Conservation (phyloP, 2,113 vertebrate species). For the Eubucco bourcierii region DNA sequence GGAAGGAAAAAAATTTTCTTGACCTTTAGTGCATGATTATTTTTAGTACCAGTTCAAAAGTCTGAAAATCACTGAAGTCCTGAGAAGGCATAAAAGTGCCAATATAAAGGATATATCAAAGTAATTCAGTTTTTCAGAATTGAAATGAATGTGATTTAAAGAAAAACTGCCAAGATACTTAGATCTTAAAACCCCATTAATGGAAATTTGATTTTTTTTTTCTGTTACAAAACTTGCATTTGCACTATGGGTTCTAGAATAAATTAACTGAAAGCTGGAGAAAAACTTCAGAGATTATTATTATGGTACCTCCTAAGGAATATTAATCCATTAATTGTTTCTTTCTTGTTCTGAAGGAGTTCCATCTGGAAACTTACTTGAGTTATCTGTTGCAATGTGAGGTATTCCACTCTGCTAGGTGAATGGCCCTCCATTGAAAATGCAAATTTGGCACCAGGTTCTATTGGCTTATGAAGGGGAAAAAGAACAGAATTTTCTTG, state of each 20-base stretch:
- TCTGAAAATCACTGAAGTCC: slow-evolving; percentile 13
- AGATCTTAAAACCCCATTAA: neutral
- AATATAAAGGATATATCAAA: neutral
- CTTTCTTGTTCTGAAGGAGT: neutral
- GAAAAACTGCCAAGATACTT: neutral
- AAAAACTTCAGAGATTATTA: neutral
- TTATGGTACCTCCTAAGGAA: neutral
- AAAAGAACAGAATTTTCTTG: neutral
- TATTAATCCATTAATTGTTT: neutral
- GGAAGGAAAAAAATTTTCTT: neutral
- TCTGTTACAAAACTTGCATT: neutral
- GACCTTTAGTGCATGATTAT: slow-evolving; percentile 10
- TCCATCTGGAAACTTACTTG: neutral
- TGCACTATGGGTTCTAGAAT: neutral
- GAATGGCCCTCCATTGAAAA: neutral
- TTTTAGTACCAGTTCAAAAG: slow-evolving; percentile 1
- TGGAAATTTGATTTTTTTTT: slow-evolving; percentile 2
- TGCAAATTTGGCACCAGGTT: neutral
- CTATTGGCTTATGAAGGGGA: neutral
- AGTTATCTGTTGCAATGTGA: neutral
- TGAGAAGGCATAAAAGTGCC: slow-evolving; percentile 6
- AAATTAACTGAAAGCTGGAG: neutral
- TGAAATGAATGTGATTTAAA: slow-evolving; percentile 42
- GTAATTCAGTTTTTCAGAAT: slow-evolving; percentile 8
- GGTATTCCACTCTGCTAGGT: neutral